Conservation (phyloP, 1,140 invertebrate genomes). For the Plutomurus gul region DNA sequence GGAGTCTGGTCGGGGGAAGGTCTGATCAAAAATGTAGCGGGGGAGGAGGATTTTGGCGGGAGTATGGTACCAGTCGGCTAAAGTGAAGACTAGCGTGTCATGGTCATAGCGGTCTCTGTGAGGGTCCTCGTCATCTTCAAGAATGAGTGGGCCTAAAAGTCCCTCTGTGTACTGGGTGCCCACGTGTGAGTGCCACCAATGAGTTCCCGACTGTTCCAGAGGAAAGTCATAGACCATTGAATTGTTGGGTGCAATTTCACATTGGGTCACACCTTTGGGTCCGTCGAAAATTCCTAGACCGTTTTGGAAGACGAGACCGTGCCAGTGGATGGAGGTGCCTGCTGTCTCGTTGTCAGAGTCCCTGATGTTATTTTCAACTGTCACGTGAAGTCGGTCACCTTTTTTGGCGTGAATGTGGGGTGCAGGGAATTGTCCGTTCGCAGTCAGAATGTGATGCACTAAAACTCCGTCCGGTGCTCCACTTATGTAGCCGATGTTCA, state of each 20-base stretch:
- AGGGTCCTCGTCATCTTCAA: constrained; percentile 8
- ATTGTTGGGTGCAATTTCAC: constrained; percentile 6
- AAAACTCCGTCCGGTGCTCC: constrained; percentile 44
- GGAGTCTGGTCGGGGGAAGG: background rate
- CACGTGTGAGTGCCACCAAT: constrained; percentile 41
- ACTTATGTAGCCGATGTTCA: constrained; percentile 31
- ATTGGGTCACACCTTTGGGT: constrained; percentile 32
- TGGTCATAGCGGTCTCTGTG: constrained; percentile 33
- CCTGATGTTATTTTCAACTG: background rate
- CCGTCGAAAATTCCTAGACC: constrained; percentile 37
- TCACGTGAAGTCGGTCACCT: constrained; percentile 7
- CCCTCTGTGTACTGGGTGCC: constrained; percentile 40
- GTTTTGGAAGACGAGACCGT: constrained; percentile 7
- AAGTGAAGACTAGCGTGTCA: constrained; percentile 25
- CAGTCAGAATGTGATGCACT: constrained; percentile 20
- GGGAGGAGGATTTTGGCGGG: background rate
- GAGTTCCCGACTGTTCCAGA: constrained; percentile 34
- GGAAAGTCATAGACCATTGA: constrained; percentile 25
- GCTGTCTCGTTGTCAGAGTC: background rate
- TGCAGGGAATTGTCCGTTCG: constrained; percentile 41
- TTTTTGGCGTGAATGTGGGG: constrained; percentile 23
- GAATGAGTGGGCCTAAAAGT: constrained; percentile 32
- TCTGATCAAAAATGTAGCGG: too few species aligned
- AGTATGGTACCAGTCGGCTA: constrained; percentile 46
- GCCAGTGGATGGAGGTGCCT: constrained; percentile 1